Conservation (phyloP, 2,113 vertebrate species). For the Pygoscelis antarcticus region DNA sequence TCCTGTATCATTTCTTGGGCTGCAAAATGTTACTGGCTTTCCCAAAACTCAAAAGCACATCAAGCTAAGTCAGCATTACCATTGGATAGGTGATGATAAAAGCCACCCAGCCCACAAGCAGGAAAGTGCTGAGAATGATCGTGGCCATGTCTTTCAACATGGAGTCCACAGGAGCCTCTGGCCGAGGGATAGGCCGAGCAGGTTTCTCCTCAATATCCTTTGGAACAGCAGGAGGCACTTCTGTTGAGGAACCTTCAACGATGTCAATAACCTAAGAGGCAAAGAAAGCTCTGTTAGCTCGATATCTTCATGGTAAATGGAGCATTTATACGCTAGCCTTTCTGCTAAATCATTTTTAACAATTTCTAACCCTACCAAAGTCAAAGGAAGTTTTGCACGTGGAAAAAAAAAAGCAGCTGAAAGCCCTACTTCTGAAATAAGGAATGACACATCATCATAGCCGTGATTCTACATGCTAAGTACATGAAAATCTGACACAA, state of each 20-base stretch:
- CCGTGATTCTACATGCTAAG: background rate
- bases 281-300: background rate
- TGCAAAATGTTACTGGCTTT: background rate
- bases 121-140: conserved; percentile 93
- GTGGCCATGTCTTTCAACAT: conserved; percentile 96
- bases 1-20: background rate
- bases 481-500: background rate
- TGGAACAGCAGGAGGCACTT: conserved; percentile 70
- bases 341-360: background rate
- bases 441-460: background rate
- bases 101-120: conserved; percentile 94
- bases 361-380: background rate
- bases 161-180: conserved; percentile 89
- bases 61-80: conserved; percentile 69
- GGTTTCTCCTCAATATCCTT: conserved; percentile 81
- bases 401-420: background rate
- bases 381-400: background rate
- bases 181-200: conserved; percentile 39
- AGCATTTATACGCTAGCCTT: background rate
- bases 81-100: conserved; percentile 97
- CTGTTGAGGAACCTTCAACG: conserved; percentile 76
- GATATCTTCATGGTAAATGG: background rate
- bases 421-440: background rate
- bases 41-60: background rate
- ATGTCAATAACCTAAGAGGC: conserved; percentile 82